Evolutionary conservation across 2,113 vertebrate species (phyloP).

Genomic region (Saccopteryx bilineata): DNA sequence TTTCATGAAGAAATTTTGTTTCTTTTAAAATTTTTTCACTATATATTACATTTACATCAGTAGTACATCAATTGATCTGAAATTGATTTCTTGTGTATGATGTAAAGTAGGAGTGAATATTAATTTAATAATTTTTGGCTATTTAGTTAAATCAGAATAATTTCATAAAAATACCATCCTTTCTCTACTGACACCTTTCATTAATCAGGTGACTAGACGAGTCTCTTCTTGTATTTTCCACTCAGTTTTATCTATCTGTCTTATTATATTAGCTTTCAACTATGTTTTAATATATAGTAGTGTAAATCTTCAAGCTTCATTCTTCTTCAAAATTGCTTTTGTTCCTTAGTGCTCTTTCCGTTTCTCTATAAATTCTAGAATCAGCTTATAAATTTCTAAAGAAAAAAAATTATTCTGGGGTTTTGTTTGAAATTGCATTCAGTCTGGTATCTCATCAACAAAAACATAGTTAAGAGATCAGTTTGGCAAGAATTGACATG

Average conservation of each 20-base stretch:
- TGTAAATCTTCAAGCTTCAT: neutral
- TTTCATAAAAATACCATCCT: neutral
- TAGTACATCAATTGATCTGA: neutral
- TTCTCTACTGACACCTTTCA: neutral
- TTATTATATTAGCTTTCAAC: neutral
- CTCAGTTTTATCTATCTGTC: neutral
- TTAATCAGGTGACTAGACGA: neutral
- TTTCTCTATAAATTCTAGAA: neutral
- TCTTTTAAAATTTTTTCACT: neutral
- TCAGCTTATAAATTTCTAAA: neutral
- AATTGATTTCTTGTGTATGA: neutral
- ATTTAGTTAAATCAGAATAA: neutral
- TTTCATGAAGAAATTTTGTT: neutral
- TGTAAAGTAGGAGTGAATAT: neutral
- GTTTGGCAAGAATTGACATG: neutral
- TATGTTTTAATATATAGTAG: neutral
- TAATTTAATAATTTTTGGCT: neutral
- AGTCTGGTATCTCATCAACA: neutral
- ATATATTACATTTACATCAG: neutral
- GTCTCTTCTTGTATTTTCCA: neutral
- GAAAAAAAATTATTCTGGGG: neutral
- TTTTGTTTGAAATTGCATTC: neutral
- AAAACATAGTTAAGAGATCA: neutral
- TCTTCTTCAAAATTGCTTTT: neutral
- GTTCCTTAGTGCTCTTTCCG: neutral